Evolutionary conservation across 2,113 vertebrate species (phyloP).

Genomic region (Chiloscyllium plagiosum): DNA sequence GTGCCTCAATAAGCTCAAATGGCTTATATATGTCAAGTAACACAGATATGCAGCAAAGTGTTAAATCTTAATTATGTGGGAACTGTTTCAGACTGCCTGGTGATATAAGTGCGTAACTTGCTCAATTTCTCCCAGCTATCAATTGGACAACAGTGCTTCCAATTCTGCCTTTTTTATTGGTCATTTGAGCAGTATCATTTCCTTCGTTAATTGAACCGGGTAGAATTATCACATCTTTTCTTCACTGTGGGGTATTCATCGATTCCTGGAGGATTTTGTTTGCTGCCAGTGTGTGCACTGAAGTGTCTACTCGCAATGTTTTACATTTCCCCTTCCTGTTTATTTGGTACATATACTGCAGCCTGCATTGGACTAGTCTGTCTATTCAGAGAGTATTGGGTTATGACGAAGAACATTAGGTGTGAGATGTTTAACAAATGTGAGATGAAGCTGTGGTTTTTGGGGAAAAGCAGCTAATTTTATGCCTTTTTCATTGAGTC

Average conservation of each 20-base stretch:
- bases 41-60: neutral
- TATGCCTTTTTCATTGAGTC: neutral
- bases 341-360: neutral
- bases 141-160: neutral
- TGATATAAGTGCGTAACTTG: neutral
- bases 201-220: neutral
- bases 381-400: neutral
- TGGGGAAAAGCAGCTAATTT: neutral
- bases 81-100: neutral
- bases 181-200: neutral
- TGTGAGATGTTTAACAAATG: neutral
- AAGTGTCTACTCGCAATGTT: neutral
- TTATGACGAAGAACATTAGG: neutral
- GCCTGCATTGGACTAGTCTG: neutral
- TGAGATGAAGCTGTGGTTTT: neutral
- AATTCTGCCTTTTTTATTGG: neutral
- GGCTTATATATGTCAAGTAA: neutral
- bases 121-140: neutral
- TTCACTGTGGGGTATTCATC: neutral
- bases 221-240: neutral
- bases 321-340: neutral
- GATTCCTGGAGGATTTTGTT: neutral
- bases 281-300: neutral
- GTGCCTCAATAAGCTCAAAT: too few species aligned
- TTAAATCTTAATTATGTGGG: neutral